Evolutionary conservation across 2,797 vertebrate genomes (phyloP), one percentile per base, ranked within the genome.

Genomic region (Etheostoma perlongum): DNA sequence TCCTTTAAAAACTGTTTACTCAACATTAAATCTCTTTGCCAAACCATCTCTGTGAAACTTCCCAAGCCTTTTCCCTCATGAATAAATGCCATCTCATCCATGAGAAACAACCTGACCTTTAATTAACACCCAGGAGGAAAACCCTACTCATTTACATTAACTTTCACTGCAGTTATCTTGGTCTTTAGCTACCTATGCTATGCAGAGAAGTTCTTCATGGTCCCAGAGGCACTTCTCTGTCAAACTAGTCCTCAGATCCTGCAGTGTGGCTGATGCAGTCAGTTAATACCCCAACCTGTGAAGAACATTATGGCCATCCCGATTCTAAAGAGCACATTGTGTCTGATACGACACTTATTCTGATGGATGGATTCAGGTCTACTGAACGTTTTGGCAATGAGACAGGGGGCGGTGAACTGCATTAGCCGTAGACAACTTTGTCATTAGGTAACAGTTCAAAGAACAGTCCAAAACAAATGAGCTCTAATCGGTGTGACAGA

Each of bases 301-400:
- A 65, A 33, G 82, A 79, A 76, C 60, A 86, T 79, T 83, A 85
- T 15, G n/a, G 49, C 67, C 21, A 53, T 57, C 58, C 36, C 65
- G 30, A 59, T 85, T 75, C 76, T 82, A 69, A 82, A 81, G 68
- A 81, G 73, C 68, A 83, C 62, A 90, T 93, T 61, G 82, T 57
- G 79, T 74, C 75, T 73, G 72, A 83, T 74, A 58, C 0, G 6
- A 67, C 42, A 46, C 67, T 74, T 27, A n/a, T 44, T 67, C 78
- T 85, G 84, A 90, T 81, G 60, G 79, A 90, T 89, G 74, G 54
- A 81, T 48, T 73, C 27, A 0, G 67, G 48, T 15, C 36, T 48
- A 19, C 47, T 27, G 48, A 64, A 78, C 40, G 51, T 67, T 86
- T 72, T 86, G 86, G 79, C 82, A 84, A 14, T 16, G 55, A 72